Base-by-base conservation (phyloP, 2,888 invertebrate species). In the Hoplodrina ambigua region DNA sequence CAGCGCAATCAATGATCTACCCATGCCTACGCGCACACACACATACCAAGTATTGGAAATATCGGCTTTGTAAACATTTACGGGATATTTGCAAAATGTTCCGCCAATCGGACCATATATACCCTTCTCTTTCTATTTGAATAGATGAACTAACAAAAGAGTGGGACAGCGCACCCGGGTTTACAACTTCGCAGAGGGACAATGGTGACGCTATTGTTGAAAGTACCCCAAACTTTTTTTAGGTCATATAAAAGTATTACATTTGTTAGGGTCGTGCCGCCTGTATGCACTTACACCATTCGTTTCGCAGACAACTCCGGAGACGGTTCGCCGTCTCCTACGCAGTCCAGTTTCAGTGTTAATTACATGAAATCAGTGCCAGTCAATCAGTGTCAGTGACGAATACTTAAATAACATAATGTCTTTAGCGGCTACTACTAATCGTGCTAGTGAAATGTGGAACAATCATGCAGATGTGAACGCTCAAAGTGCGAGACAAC, bases 211-310 rank as follows among this genome's bases (percentile, higher is more conserved):
- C 95, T 94, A 95, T 96, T 96, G 95, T 96, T 95, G 90, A 89
- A 92, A 92, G 94, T 95, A 94, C 95, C 96, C 96, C 92, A 93
- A 95, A 93, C 87, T 94, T 95, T 95, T 95, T 96, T 96, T 95
- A 94, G 94, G 95, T 94, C 95, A 95, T 90, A 94, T 93, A 95
- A 94, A 94, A 94, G 94, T 94, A 94, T 94, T 95, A 94, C 94
- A 93, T 92, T 95, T 93, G 94, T 92, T 88, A 94, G 95, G 94
- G 95, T 93, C 94, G 92, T 90, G 92, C 91, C 90, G 94, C 87
- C 87, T 90, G 90, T 90, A 90, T 92, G 89, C 92, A 92, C 92
- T 92, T 91, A 92, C 90, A 91, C 88, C 95, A 96, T 95, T 96
- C 93, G 93, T 92, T 94, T 94, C 93, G 92, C 92, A 94, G 93